Conservation (phyloP, 2,888 invertebrate species). For the Tuta absoluta region DNA sequence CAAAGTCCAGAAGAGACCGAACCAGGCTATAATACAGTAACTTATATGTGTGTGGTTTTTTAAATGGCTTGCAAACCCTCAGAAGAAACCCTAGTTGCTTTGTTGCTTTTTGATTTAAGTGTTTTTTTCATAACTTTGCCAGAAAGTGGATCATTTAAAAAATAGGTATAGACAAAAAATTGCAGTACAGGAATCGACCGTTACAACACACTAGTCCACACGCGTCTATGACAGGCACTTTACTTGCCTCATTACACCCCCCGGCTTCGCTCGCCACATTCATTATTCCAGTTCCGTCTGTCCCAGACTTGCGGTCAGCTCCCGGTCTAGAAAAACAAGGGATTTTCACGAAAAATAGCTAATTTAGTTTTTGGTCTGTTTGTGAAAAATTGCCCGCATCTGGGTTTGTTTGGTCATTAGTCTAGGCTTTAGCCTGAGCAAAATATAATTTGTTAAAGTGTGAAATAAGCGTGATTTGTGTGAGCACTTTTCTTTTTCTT, state of each 20-base stretch:
- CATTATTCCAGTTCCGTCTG: conserved; percentile 26
- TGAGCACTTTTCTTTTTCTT: background rate
- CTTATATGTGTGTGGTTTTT: too few species aligned
- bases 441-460: background rate
- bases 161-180: background rate
- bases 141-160: background rate
- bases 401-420: conserved; percentile 18
- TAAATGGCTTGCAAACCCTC: too few species aligned
- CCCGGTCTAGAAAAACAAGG: conserved; percentile 19
- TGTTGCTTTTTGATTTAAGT: too few species aligned
- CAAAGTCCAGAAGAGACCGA: too few species aligned
- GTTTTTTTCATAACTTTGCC: too few species aligned
- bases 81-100: too few species aligned
- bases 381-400: conserved; percentile 10
- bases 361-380: conserved; percentile 17
- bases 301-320: conserved; percentile 25
- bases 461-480: background rate
- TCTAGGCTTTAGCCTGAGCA: conserved; percentile 7
- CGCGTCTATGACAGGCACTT: conserved; percentile 18
- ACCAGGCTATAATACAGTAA: too few species aligned
- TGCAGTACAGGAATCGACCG: background rate
- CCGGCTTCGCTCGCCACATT: conserved; percentile 24
- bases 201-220: background rate
- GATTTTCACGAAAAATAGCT: conserved; percentile 22
- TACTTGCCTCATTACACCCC: conserved; percentile 15